Conservation (phyloP, 37 sponge, comb jelly and placozoan genomes). For the Mnemiopsis leidyi region DNA sequence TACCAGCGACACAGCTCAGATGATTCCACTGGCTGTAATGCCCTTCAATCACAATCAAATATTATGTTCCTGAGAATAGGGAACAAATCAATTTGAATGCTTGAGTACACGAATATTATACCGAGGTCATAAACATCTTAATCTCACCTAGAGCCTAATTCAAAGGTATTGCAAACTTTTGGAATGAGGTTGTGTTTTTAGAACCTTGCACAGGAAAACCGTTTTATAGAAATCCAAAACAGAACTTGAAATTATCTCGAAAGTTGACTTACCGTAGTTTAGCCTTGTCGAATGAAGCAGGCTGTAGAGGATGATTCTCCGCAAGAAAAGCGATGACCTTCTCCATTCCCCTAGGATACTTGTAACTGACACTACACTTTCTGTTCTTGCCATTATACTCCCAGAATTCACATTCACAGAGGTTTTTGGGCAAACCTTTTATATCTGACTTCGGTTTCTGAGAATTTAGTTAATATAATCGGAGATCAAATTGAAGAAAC, state of each 20-base stretch:
- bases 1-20: too few relatives aligned
- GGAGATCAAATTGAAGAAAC: too few relatives aligned
- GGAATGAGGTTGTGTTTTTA: too few relatives aligned
- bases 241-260: not conserved
- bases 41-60: not conserved
- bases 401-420: conserved; percentile 44
- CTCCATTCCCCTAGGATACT: not conserved
- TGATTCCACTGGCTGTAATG: too few relatives aligned
- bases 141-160: too few relatives aligned
- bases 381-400: not conserved
- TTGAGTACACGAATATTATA: too few relatives aligned
- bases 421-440: not conserved
- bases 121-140: too few relatives aligned
- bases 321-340: not conserved
- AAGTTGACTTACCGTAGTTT: not conserved
- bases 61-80: not conserved
- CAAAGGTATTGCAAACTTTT: too few relatives aligned
- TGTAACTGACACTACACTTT: not conserved
- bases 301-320: conserved; percentile 14
- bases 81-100: too few relatives aligned
- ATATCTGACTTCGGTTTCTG: not conserved
- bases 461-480: too few relatives aligned
- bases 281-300: not conserved
- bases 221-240: too few relatives aligned
- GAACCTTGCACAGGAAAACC: too few relatives aligned